Evolutionary conservation across 2,888 invertebrate genomes (phyloP).

Genomic region (Mimumesa dahlbomi): DNA sequence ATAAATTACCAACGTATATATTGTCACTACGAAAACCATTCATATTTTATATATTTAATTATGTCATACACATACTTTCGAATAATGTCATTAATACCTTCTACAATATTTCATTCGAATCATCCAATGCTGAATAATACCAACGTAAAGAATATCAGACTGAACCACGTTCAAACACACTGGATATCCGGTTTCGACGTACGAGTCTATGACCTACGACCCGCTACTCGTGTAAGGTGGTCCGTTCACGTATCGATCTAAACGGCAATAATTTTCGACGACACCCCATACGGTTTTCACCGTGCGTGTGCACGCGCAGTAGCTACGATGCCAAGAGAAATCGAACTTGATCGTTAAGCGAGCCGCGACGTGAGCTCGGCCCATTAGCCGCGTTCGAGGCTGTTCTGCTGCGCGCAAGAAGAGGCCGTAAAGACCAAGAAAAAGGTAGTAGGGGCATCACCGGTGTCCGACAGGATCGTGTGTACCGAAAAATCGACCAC

Average conservation of each 20-base stretch:
- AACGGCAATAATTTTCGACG: constrained; percentile 41
- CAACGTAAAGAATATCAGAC: too few relatives aligned
- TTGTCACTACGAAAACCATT: too few relatives aligned
- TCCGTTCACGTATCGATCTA: constrained; percentile 34
- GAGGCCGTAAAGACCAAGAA: constrained; percentile 8
- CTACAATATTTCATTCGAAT: too few relatives aligned
- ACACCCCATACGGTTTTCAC: constrained; percentile 56
- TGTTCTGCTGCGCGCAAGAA: constrained; percentile 45
- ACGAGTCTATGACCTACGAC: neutral
- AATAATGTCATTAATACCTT: too few relatives aligned
- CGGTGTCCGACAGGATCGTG: neutral
- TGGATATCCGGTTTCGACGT: too few relatives aligned
- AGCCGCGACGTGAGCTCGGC: constrained; percentile 75
- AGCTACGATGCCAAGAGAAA: constrained; percentile 76
- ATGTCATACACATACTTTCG: too few relatives aligned
- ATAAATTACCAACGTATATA: too few relatives aligned
- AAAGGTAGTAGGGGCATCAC: constrained; percentile 1
- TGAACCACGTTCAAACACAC: too few relatives aligned
- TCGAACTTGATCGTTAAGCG: constrained; percentile 78
- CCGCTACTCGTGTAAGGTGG: constrained; percentile 27
- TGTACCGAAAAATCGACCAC: neutral
- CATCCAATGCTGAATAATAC: too few relatives aligned
- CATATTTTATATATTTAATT: too few relatives aligned
- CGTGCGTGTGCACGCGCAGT: constrained; percentile 59
- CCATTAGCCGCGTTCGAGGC: constrained; percentile 75